These are phyloP conservation scores for Clytia hemisphaerica DNA, from an alignment of 30 jellyfish, hydroid and myxozoan species.

Conservation along the genomic window DNA sequence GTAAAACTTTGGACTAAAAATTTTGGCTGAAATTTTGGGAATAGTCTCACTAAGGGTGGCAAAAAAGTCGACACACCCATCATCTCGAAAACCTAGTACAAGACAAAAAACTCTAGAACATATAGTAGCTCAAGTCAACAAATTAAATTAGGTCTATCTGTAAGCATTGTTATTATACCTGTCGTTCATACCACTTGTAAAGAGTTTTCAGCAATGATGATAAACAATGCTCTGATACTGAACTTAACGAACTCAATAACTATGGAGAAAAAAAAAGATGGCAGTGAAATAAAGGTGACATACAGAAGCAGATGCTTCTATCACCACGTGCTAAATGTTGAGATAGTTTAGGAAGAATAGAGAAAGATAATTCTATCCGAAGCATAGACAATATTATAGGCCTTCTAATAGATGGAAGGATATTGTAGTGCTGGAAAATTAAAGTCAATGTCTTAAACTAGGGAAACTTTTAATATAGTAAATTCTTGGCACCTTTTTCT, in stretches of 20 bases:
- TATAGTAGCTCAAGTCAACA: slow-evolving; percentile 1
- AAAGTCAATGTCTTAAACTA: too few species aligned
- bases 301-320: neutral
- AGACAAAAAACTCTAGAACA: neutral
- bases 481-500: too few species aligned
- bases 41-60: too few species aligned
- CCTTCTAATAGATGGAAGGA: too few species aligned
- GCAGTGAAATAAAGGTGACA: neutral
- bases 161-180: slow-evolving; percentile 34
- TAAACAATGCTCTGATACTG: slow-evolving; percentile 96
- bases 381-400: too few species aligned
- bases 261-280: neutral
- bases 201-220: slow-evolving; percentile 82
- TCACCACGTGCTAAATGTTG: neutral
- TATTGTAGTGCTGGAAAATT: too few species aligned
- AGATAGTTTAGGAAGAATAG: too few species aligned
- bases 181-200: slow-evolving; percentile 94
- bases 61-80: too few species aligned
- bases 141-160: neutral
- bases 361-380: too few species aligned
- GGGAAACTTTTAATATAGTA: too few species aligned
- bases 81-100: neutral
- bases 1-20: too few species aligned
- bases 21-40: too few species aligned
- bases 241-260: slow-evolving; percentile 93